Conservation (phyloP, 1,140 invertebrate genomes). For the Maniola jurtina region DNA sequence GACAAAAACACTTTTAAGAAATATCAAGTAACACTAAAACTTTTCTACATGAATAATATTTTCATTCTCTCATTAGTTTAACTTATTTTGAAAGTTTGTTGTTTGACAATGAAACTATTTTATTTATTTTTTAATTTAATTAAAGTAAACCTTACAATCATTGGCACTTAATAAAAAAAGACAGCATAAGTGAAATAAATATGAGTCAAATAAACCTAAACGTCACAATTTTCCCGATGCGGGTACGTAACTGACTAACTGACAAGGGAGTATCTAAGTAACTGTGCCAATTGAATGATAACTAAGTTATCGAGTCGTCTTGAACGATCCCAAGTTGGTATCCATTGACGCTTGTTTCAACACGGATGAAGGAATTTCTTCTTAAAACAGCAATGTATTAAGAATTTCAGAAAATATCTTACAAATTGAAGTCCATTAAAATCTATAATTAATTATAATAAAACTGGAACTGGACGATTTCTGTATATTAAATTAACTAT, state of each 20-base stretch:
- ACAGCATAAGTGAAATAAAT: background rate
- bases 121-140: too few relatives aligned
- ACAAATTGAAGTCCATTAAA: background rate
- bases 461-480: too few relatives aligned
- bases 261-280: constrained; percentile 20
- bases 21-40: background rate
- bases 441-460: too few relatives aligned
- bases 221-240: constrained; percentile 40
- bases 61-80: background rate
- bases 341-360: background rate
- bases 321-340: background rate
- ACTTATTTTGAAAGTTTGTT: background rate
- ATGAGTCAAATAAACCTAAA: background rate
- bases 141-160: background rate
- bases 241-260: constrained; percentile 41
- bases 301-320: background rate
- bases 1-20: constrained; percentile 6
- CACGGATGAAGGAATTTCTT: background rate
- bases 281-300: background rate
- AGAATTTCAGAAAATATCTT: background rate
- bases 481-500: too few relatives aligned
- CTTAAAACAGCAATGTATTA: background rate
- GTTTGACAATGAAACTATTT: too few relatives aligned
- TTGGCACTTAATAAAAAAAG: background rate
- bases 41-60: background rate